These are phyloP conservation scores for Delphinus delphis DNA, from an alignment of 2,113 vertebrate genomes.

Conservation along the genomic window DNA sequence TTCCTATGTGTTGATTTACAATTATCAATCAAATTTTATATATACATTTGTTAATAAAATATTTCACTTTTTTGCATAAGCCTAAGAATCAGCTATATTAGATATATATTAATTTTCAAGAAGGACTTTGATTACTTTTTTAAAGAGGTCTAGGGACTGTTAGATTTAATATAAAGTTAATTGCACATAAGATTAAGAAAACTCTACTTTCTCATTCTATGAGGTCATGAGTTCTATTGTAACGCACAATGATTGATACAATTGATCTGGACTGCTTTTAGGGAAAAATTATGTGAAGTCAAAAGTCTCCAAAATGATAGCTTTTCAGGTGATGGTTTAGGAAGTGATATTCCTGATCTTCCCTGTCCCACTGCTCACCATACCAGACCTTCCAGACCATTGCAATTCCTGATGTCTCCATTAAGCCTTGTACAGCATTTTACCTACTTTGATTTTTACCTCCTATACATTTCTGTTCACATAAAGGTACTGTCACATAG, in stretches of 20 bases:
- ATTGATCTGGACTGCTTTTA: background rate
- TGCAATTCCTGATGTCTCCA: background rate
- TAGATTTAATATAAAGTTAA: background rate
- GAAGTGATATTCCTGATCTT: background rate
- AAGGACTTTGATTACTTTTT: background rate
- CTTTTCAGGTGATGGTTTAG: background rate
- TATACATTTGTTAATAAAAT: background rate
- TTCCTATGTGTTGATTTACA: background rate
- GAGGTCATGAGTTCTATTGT: background rate
- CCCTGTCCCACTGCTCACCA: too few relatives aligned
- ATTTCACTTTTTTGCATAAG: background rate
- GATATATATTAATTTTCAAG: background rate
- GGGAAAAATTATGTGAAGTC: background rate
- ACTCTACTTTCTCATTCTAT: background rate
- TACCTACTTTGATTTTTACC: background rate
- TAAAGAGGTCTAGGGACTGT: background rate
- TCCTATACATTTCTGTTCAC: background rate
- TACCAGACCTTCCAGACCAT: background rate
- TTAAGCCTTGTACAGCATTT: background rate
- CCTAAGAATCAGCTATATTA: background rate
- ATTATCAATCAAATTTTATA: background rate
- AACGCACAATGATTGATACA: background rate
- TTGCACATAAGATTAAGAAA: background rate
- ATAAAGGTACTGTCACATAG: background rate
- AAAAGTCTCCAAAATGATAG: background rate